Evolutionary conservation across 2,888 invertebrate genomes (phyloP), one percentile per base, ranked within the genome.

Genomic region (Hydrotaea cyrtoneurina): DNA sequence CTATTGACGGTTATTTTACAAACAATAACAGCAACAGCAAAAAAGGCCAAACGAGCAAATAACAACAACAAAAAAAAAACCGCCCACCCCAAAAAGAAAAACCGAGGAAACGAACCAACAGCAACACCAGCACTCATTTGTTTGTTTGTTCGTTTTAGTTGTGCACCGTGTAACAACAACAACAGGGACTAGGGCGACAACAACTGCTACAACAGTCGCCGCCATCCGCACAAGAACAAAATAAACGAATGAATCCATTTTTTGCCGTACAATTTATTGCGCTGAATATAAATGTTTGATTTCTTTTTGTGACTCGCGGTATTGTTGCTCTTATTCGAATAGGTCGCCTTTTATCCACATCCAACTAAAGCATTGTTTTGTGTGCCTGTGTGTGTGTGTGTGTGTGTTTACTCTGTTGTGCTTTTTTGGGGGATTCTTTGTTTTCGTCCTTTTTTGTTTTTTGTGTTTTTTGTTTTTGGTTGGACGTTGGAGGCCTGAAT

Each of bases 181-280:
- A 50, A 80, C 13, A 13, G 17, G 1, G 46, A 21, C 39, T 8
- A 2, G n/a, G 39, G 17, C 26, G 19, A n/a, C 8, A 4, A 3
- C 39, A 39, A 39, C 78, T 31, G 31, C 2, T 31, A 31, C 31
- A 7, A 31, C 2, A 31, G 31, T 31, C 3, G 7, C 31, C 31
- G 7, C 31, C 31, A 31, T 7, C 31, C 31, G 7, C 39, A 3
- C 39, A 39, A 39, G 11, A 39, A 39, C 39, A 39, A 78, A 78
- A 78, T 69, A 36, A 75, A 39, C 43, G 62, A 59, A 82, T 50
- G 69, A 78, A 82, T n/a, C n/a, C n/a, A n/a, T n/a, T 78, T 78
- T 39, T 82, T 21, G 82, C 74, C 74, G 69, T 78, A 78, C 69
- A 78, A 82, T 82, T 82, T 82, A 78, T 82, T 75, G 78, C 19